Evolutionary conservation across 2,797 vertebrate species (phyloP).

Genomic region (Decapterus maruadsi): DNA sequence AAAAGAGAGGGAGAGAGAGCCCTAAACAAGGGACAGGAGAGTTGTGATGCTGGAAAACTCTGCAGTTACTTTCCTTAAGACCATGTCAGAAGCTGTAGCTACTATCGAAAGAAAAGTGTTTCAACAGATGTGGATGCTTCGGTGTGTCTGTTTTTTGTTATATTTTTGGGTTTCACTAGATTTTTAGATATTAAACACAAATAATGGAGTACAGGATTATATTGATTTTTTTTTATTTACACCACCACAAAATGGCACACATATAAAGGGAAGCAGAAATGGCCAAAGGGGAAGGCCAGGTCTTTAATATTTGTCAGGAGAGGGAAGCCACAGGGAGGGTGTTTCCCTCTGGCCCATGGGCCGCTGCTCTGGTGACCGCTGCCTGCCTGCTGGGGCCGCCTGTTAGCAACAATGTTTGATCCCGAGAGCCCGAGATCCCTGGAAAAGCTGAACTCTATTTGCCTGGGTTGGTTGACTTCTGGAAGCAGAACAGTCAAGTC

Average conservation of each 20-base stretch:
- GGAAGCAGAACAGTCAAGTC: slow-evolving; percentile 86
- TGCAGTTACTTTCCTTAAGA: slow-evolving; percentile 12
- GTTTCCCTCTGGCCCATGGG: slow-evolving; percentile 84
- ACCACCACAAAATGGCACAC: slow-evolving; percentile 82
- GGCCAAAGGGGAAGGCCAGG: slow-evolving; percentile 81
- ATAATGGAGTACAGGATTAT: slow-evolving; percentile 67
- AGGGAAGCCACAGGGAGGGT: slow-evolving; percentile 88
- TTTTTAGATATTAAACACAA: slow-evolving; percentile 78
- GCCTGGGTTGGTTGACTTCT: slow-evolving; percentile 82
- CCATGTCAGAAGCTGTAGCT: slow-evolving; percentile 6
- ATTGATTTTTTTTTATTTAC: slow-evolving; percentile 76
- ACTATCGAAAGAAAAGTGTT: slow-evolving; percentile 45
- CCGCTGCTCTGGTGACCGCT: slow-evolving; percentile 81
- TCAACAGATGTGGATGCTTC: slow-evolving; percentile 59
- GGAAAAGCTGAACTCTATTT: slow-evolving; percentile 83
- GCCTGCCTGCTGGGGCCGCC: slow-evolving; percentile 76
- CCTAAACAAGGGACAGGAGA: slow-evolving; percentile 5
- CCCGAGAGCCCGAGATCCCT: slow-evolving; percentile 77
- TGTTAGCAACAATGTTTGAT: slow-evolving; percentile 83
- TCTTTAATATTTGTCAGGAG: slow-evolving; percentile 90
- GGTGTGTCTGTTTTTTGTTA: slow-evolving; percentile 45
- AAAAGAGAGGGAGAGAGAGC: slow-evolving; percentile 11
- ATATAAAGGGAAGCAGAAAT: slow-evolving; percentile 83
- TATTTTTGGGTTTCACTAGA: slow-evolving; percentile 69
- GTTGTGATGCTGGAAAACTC: slow-evolving; percentile 23